phyloP scores from a whole-genome alignment of 2,888 invertebrate genomes.

The Limnephilus lunatus region DNA sequence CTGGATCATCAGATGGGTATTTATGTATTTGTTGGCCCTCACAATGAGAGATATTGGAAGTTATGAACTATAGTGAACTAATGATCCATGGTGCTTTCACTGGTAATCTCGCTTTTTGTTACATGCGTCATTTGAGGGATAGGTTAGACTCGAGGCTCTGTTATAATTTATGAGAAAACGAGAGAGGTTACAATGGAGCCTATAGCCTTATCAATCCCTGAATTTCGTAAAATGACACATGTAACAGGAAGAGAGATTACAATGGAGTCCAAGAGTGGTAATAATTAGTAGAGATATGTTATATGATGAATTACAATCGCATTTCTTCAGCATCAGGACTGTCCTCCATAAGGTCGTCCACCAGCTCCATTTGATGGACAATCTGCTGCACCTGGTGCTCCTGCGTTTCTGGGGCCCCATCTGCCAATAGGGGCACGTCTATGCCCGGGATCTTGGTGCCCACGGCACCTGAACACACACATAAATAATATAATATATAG shows the following conservation, averaged over 20 bases:
- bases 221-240: too few relatives aligned
- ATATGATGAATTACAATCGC: constrained; percentile 74
- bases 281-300: not conserved
- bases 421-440: constrained; percentile 51
- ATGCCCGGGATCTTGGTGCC: constrained; percentile 52
- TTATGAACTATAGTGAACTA: too few relatives aligned
- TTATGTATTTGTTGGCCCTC: too few relatives aligned
- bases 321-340: constrained; percentile 80
- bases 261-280: not conserved
- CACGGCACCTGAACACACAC: constrained; percentile 52
- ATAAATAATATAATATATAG: not conserved
- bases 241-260: not conserved
- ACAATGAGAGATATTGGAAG: too few relatives aligned
- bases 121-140: too few relatives aligned
- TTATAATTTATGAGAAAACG: too few relatives aligned
- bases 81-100: too few relatives aligned
- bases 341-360: constrained; percentile 81
- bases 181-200: too few relatives aligned
- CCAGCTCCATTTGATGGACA: constrained; percentile 81
- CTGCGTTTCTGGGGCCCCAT: constrained; percentile 64
- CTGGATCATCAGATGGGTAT: too few relatives aligned
- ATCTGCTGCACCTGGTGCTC: constrained; percentile 80
- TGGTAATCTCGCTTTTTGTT: too few relatives aligned
- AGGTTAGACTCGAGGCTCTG: too few relatives aligned
- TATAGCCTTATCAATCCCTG: too few relatives aligned